phyloP scores from a whole-genome alignment of 2,888 invertebrate species.

The Ethmia dodecea region DNA sequence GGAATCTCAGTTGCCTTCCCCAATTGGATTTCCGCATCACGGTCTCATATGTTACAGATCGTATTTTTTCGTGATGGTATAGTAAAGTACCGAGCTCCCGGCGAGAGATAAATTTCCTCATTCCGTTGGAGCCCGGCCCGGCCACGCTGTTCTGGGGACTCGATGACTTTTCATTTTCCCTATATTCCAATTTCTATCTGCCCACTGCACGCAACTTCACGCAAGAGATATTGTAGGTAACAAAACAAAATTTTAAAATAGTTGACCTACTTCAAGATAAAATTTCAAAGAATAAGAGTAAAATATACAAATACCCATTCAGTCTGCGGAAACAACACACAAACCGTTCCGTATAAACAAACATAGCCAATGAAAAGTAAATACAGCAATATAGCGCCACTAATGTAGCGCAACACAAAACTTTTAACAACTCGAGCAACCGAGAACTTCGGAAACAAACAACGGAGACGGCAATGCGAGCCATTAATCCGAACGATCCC shows the following conservation, averaged over 20 bases:
- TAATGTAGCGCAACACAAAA: constrained; percentile 43
- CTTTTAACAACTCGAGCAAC: constrained; percentile 51
- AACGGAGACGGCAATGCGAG: constrained; percentile 67
- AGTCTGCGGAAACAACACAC: too few relatives aligned
- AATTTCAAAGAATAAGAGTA: too few relatives aligned
- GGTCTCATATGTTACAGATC: too few relatives aligned
- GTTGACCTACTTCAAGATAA: too few relatives aligned
- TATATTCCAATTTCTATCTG: constrained; percentile 30
- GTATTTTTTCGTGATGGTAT: background rate
- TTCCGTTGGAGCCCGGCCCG: constrained; percentile 31
- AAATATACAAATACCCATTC: too few relatives aligned
- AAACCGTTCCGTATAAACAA: too few relatives aligned
- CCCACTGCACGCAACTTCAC: too few relatives aligned
- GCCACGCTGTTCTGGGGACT: constrained; percentile 25
- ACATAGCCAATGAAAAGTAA: too few relatives aligned
- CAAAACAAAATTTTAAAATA: too few relatives aligned
- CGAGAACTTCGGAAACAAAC: constrained; percentile 57
- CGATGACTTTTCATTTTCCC: constrained; percentile 42
- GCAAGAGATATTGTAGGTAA: background rate
- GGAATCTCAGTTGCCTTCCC: too few relatives aligned
- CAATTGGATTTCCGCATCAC: too few relatives aligned
- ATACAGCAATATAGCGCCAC: constrained; percentile 24
- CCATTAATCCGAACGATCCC: constrained; percentile 71
- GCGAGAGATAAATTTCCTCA: constrained; percentile 26
- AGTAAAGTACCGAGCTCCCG: constrained; percentile 18